A percentile compares a stretch with the other conserved stretches of the same genome.
phyloP scores from a whole-genome alignment of 2,113 vertebrate genomes.

The Lagenorhynchus albirostris region DNA sequence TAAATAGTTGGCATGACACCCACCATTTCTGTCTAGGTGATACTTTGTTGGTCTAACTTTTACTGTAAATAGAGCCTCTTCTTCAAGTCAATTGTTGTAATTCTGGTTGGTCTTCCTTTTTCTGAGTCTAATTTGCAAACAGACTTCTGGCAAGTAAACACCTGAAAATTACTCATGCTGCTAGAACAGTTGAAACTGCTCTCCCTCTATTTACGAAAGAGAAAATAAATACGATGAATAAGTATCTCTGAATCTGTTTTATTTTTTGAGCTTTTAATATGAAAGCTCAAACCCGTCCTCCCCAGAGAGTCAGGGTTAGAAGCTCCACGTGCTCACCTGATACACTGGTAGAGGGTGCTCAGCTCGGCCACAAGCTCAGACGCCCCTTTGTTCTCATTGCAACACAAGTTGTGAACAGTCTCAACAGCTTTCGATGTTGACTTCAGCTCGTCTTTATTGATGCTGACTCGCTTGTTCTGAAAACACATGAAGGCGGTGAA shows the following conservation, averaged over 20 bases:
- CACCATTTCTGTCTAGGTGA: background rate
- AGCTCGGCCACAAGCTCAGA: slow-evolving; percentile 97
- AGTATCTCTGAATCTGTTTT: background rate
- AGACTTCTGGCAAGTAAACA: background rate
- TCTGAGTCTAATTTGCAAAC: background rate
- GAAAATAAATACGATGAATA: fast-evolving
- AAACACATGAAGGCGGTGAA: background rate
- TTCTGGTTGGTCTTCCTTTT: background rate
- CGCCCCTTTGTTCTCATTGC: slow-evolving; percentile 98
- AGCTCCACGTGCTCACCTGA: slow-evolving; percentile 76
- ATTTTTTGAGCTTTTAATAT: background rate
- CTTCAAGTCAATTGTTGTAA: background rate
- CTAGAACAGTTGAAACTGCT: background rate
- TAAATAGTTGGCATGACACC: fast-evolving
- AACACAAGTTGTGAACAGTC: slow-evolving; percentile 96
- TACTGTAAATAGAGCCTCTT: background rate
- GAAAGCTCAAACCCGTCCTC: background rate
- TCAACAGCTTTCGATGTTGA: slow-evolving; percentile 97
- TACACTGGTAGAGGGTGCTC: slow-evolving; percentile 96
- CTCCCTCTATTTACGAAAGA: fast-evolving
- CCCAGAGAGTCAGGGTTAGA: fast-evolving
- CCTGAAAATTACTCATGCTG: background rate
- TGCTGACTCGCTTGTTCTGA: slow-evolving; percentile 97
- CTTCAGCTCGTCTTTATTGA: slow-evolving; percentile 98
- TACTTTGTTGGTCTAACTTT: background rate